A percentile compares a stretch with the other conserved stretches of the same genome.
Conservation (phyloP, 2,888 invertebrate genomes). For the Phengaris arion region DNA sequence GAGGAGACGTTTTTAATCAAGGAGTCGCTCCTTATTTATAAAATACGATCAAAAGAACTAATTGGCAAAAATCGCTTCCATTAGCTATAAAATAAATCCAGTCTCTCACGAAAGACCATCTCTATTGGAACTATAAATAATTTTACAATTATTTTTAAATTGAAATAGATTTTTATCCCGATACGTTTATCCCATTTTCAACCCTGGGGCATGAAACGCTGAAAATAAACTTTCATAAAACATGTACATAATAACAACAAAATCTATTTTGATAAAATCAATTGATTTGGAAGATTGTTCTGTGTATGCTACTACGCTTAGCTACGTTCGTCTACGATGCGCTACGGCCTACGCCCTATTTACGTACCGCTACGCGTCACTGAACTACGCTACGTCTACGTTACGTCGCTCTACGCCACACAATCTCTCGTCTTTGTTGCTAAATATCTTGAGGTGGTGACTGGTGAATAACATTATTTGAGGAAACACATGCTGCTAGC, state of each 20-base stretch:
- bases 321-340: neutral
- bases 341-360: neutral
- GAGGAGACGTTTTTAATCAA: constrained; percentile 22
- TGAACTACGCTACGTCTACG: neutral
- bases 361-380: neutral
- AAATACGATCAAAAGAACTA: neutral
- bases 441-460: neutral
- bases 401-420: neutral
- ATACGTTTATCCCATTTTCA: no score
- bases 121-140: no score
- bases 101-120: no score
- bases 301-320: no score
- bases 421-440: neutral
- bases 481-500: neutral
- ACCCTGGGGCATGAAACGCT: no score
- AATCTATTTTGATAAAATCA: no score
- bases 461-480: neutral
- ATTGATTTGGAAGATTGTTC: no score
- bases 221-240: no score
- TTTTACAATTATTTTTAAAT: no score
- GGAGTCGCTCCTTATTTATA: neutral
- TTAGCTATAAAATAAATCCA: neutral
- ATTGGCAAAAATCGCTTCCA: neutral
- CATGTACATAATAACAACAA: no score
- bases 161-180: no score